These are phyloP conservation scores for Pseudomugil gertrudae DNA, from an alignment of 2,797 vertebrate species.

Conservation along the genomic window DNA sequence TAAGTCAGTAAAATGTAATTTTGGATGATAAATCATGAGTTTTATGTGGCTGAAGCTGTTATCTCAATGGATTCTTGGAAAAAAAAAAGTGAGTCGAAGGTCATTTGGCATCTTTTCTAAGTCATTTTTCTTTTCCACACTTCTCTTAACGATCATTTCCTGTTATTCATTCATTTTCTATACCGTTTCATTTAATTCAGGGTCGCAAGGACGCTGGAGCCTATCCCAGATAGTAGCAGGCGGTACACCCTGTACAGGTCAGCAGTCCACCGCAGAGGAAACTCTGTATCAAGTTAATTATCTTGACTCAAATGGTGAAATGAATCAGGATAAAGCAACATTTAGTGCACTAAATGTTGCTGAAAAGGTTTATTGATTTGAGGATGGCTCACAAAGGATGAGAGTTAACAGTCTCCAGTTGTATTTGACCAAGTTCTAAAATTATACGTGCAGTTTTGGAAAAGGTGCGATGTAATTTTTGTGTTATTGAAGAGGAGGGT, in stretches of 20 bases:
- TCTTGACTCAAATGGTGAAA: too few species aligned
- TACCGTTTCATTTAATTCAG: too few species aligned
- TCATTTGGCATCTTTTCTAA: constrained; percentile 2
- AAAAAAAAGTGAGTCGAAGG: constrained; percentile 30
- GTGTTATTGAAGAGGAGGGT: neutral
- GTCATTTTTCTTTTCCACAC: neutral
- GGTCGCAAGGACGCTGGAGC: too few species aligned
- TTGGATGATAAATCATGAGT: neutral
- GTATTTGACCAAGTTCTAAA: neutral
- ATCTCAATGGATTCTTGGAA: constrained; percentile 6
- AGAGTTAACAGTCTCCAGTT: neutral
- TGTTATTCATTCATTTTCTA: too few species aligned
- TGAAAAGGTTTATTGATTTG: neutral
- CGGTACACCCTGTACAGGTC: too few species aligned
- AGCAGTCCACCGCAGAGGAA: too few species aligned
- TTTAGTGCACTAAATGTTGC: too few species aligned
- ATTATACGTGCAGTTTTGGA: too few species aligned
- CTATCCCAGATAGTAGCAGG: too few species aligned
- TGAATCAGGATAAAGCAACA: too few species aligned
- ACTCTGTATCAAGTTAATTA: too few species aligned
- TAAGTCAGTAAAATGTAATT: neutral
- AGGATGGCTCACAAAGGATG: neutral
- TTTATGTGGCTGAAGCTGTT: constrained; percentile 1
- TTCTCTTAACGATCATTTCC: too few species aligned
- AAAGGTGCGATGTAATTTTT: neutral